Evolutionary conservation across 2,797 vertebrate species (phyloP), one percentile per base, ranked within the genome.

Genomic region (Sebastes itinus): DNA sequence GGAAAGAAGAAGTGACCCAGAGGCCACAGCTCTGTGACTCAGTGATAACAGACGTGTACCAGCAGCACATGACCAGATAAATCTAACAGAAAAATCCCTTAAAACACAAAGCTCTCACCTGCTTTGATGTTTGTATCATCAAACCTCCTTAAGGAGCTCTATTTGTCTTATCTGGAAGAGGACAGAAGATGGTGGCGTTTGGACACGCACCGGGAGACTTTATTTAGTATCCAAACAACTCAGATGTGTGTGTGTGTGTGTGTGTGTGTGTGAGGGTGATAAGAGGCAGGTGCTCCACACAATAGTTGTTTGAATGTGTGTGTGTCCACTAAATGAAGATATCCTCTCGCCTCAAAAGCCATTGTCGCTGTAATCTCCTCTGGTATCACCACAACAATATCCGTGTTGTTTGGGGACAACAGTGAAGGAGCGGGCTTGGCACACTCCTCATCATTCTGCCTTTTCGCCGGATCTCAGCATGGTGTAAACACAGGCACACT

Each of bases 321-420:
- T n/a, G 20, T 30, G 71, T 55, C 38, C 23, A 65, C 72, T 58
- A 75, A 78, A 80, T 58, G 56, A 82, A 88, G 87, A 86, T 86
- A 72, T 77, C 81, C 77, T 80, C 63, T 90, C 85, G 82, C 72
- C 81, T 88, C 62, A 82, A 77, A 72, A 59, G 56, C 69, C 82
- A 87, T 89, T 91, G 90, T 91, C 68, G 25, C 65, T 61, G 59
- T 71, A 87, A 90, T 89, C 87, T 88, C 69, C 68, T 68, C 69
- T 46, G 25, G 62, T 85, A 94, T 94, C 91, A 85, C 85, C 85
- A 90, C 89, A 90, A 95, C 93, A 95, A 92, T 92, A 82, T 72
- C 64, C 4, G 59, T 42, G 81, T 83, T 95, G 94, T 96, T 95
- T 95, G 83, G 92, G 91, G 88, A 94, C 93, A 96, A 94, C 95